Percentiles rank a stretch among this genome's conserved stretches.
These are phyloP conservation scores for Malurus splendens DNA, from an alignment of 2,797 vertebrate genomes.

Conservation along the genomic window DNA sequence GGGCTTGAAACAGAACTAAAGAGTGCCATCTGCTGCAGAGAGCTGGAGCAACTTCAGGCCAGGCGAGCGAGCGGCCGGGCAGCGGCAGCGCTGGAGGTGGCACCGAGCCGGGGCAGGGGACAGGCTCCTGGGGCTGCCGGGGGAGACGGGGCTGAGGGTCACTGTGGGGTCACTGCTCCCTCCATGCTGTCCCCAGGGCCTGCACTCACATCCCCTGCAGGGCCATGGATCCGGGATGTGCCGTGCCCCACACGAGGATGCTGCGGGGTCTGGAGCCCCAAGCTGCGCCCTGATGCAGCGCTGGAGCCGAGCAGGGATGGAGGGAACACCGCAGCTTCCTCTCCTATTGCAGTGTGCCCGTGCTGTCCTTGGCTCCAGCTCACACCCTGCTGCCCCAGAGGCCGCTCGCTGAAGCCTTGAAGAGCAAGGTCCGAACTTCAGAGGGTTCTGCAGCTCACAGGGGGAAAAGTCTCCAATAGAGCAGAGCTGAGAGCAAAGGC, in stretches of 20 bases:
- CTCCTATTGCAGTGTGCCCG: accelerated
- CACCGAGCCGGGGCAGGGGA: background rate
- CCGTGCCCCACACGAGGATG: accelerated
- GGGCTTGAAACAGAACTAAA: slow-evolving; percentile 76
- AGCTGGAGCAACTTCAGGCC: slow-evolving; percentile 36
- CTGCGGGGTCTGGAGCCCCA: accelerated
- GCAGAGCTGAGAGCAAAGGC: background rate
- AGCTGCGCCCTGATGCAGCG: accelerated
- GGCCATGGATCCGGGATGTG: accelerated
- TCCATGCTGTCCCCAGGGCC: background rate
- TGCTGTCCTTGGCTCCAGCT: background rate
- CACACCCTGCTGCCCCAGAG: accelerated
- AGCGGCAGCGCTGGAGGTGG: background rate
- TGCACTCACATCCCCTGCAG: background rate
- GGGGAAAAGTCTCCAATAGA: accelerated
- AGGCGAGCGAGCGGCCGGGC: background rate
- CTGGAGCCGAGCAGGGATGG: background rate
- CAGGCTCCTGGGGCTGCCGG: background rate
- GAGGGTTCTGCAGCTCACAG: background rate
- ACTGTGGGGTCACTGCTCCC: accelerated
- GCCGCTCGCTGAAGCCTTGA: background rate
- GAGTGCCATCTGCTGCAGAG: slow-evolving; percentile 81
- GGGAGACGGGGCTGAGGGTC: background rate
- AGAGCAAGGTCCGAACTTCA: background rate
- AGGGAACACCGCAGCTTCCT: background rate